A percentile compares a stretch with the other conserved stretches of the same genome.
Conservation (phyloP, 1,140 invertebrate species). For the Gonatopus flavifemur region DNA sequence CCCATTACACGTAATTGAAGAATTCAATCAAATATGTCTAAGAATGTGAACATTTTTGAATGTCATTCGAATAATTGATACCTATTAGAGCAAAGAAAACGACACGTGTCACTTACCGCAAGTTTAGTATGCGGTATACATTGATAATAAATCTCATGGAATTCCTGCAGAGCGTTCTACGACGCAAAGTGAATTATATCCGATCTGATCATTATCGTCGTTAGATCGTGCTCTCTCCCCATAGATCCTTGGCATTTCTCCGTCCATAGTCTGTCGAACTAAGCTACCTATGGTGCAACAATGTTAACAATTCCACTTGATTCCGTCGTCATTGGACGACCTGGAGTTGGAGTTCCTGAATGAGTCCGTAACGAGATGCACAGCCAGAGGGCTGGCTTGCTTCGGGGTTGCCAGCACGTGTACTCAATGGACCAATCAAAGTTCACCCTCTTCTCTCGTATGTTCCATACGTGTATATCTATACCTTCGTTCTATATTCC, state of each 20-base stretch:
- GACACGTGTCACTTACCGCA: too few relatives aligned
- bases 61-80: too few relatives aligned
- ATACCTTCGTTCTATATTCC: too few relatives aligned
- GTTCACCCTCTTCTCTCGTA: conserved; percentile 41
- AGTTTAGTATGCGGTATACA: too few relatives aligned
- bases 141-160: too few relatives aligned
- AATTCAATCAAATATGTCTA: too few relatives aligned
- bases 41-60: too few relatives aligned
- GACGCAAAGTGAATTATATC: conserved; percentile 31
- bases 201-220: conserved; percentile 32
- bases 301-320: conserved; percentile 54
- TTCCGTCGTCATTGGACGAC: conserved; percentile 44
- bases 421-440: conserved; percentile 57
- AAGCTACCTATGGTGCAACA: conserved; percentile 33
- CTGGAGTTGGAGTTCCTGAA: conserved; percentile 45
- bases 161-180: too few relatives aligned
- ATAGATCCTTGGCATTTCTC: conserved; percentile 27
- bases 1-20: too few relatives aligned
- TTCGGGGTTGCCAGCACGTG: conserved; percentile 46
- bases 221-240: conserved; percentile 13
- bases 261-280: conserved; percentile 4
- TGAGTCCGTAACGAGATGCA: conserved; percentile 55
- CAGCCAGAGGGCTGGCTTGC: conserved; percentile 43
- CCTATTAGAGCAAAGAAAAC: too few relatives aligned
- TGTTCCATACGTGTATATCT: background rate